Base-by-base conservation (phyloP, 2,113 vertebrate genomes). In the Propithecus coquereli region DNA sequence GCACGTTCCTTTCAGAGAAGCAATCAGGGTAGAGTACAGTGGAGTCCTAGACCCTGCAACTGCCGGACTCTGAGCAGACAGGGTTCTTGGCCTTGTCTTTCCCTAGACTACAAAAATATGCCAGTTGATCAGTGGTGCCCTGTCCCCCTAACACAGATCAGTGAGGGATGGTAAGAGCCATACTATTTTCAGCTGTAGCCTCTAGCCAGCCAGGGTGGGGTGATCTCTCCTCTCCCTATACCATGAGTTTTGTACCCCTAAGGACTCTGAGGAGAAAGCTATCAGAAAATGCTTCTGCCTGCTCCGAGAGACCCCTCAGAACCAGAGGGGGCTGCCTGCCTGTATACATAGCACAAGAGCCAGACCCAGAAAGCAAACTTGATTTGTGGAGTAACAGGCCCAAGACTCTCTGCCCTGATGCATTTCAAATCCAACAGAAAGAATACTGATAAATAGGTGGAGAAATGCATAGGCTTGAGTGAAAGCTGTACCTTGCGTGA, bases 1-100 rank as follows among this genome's bases (percentile, higher is more conserved):
- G 25, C 93, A 92, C 20, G 61, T 95, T 97, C 91, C 91, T 97
- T 94, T 96, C 89, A 87, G 95, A 96, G 92, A 98, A 76, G 90
- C 97, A 98, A 96, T 98, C 97, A 95, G 97, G 97, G 87, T 94
- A 96, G 93, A 95, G 88, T 71, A 25, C 88, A 81, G 84, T 61
- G 61, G n/a, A 57, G 14, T 30, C 82, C 91, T 87, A 47, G 66
- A 27, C 50, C 8, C 59, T 50, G 61, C 74, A 54, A 90, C 94
- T 76, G 50, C 54, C 13, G 22, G 3, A 50, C 80, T 13, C 76
- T 25, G 84, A 85, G 52, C 52, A 71, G 50, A 32, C 37, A 25
- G 96, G 82, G 47, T 16, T 76, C 68, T 59, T 16, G 70, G 47
- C 91, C 1, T 3, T 90, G 40, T 74, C 65, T 97, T 61, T 4